A percentile compares a stretch with the other conserved stretches of the same genome.
phyloP scores from a whole-genome alignment of 2,113 vertebrate genomes.

The Cynoglossus semilaevis region DNA sequence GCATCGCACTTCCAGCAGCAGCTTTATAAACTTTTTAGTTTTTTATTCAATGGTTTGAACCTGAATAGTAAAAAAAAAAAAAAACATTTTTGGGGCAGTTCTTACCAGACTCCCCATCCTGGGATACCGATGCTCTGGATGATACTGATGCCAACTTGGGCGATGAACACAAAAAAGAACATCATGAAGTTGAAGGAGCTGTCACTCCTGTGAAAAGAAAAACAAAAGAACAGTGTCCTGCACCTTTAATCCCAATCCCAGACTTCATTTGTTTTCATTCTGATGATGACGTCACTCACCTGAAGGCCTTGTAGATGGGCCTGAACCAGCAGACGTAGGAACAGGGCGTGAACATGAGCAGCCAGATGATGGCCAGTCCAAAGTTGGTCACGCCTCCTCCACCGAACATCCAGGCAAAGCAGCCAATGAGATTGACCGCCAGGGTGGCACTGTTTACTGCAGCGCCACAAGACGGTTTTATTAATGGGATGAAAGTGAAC shows the following conservation, averaged over 20 bases:
- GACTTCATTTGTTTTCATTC: too few relatives aligned
- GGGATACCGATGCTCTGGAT: slow-evolving; percentile 96
- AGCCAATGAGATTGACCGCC: slow-evolving; percentile 94
- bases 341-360: slow-evolving; percentile 98
- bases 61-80: too few relatives aligned
- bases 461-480: slow-evolving; percentile 57
- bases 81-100: neutral
- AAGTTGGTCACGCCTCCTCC: slow-evolving; percentile 97
- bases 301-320: slow-evolving; percentile 99
- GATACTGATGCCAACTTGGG: slow-evolving; percentile 93
- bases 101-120: slow-evolving; percentile 99
- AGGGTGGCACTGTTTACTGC: slow-evolving; percentile 94
- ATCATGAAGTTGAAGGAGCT: slow-evolving; percentile 99
- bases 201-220: slow-evolving; percentile 80
- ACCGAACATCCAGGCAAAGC: slow-evolving; percentile 96
- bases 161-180: slow-evolving; percentile 98
- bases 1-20: too few relatives aligned
- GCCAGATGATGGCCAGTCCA: slow-evolving; percentile 97
- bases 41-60: too few relatives aligned
- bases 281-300: slow-evolving; percentile 87
- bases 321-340: slow-evolving; percentile 99
- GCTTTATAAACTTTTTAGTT: too few relatives aligned
- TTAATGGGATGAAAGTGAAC: slow-evolving; percentile 12
- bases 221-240: neutral
- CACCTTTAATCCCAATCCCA: neutral